These are phyloP conservation scores for Engraulis encrasicolus DNA, from an alignment of 2,113 vertebrate species.

Conservation along the genomic window DNA sequence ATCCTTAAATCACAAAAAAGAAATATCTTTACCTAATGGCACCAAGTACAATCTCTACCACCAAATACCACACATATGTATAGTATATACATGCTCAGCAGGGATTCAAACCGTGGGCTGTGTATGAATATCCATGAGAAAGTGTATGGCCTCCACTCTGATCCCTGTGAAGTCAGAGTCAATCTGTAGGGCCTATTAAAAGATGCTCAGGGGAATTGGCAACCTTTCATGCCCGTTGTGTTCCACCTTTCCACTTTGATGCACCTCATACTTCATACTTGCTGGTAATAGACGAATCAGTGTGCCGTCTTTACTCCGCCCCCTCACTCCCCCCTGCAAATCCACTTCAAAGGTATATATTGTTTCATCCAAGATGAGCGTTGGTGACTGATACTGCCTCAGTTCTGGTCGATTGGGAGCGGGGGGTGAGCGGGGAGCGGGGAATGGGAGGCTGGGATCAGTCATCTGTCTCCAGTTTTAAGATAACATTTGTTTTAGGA, in stretches of 20 bases:
- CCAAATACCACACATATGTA: constrained; percentile 65
- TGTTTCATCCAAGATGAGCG: constrained; percentile 6
- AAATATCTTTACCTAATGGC: too few relatives aligned
- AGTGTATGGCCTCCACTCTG: constrained; percentile 55
- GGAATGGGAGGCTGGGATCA: constrained; percentile 11
- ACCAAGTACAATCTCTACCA: too few relatives aligned
- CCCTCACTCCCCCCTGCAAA: not conserved
- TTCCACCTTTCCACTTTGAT: not conserved
- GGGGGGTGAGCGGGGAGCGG: not conserved
- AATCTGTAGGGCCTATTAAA: not conserved
- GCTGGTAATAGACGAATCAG: not conserved
- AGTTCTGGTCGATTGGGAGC: constrained; percentile 29
- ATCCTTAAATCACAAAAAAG: too few relatives aligned
- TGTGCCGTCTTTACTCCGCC: not conserved
- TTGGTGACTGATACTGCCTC: constrained; percentile 38
- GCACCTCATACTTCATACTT: not conserved
- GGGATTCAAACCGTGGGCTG: constrained; percentile 70
- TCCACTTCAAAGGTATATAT: constrained; percentile 11
- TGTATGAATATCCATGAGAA: constrained; percentile 64
- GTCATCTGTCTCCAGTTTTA: constrained; percentile 48
- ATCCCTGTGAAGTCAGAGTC: constrained; percentile 52
- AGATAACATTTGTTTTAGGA: constrained; percentile 53
- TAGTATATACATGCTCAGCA: constrained; percentile 58
- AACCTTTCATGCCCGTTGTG: not conserved
- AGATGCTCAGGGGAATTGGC: not conserved